Evolutionary conservation across 1,140 invertebrate species (phyloP), one percentile per base, ranked within the genome.

Genomic region (Drosophila pseudoobscura): DNA sequence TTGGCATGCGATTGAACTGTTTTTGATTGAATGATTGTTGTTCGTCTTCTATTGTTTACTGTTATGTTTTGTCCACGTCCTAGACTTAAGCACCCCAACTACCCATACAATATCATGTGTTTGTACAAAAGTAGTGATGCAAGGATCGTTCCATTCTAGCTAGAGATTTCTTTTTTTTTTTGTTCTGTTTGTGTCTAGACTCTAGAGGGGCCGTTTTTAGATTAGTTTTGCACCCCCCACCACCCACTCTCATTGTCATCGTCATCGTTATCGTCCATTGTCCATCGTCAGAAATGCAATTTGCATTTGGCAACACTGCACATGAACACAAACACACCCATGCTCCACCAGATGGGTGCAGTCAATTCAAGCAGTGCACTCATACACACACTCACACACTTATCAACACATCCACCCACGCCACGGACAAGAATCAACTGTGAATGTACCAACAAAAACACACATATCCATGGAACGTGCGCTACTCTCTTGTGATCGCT

Each of bases 51-150:
- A 7, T 13, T 43, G 9, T 51, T 52, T 57, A 50, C 31, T 50
- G 17, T 53, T 50, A 31, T 61, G 65, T 71, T 72, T 72, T 59
- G 61, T 84, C 49, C 45, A 72, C 58, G 76, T 85, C 43, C 46
- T 85, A 87, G 47, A 44, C 22, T 51, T 85, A 85, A 85, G 80
- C 82, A 87, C 68, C 58, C 82, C 80, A 60, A 55, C 35, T 11
- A 39, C 35, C 35, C 35, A 50, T 52, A 50, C 46, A 66, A 62
- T 39, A 13, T 39, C 35, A 47, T 35, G 41, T 56, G 29, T 51
- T 17, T 17, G n/a, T 47, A 45, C 9, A 50, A 54, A 13, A 64
- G 45, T 60, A 54, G 44, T 50, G 39, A 50, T 70, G 64, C 26
- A 43, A 50, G 15, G 29, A 29, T 56, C 45, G 44, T 26, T 53